Evolutionary conservation across 2,888 invertebrate genomes (phyloP).

Genomic region (Luperina testacea): DNA sequence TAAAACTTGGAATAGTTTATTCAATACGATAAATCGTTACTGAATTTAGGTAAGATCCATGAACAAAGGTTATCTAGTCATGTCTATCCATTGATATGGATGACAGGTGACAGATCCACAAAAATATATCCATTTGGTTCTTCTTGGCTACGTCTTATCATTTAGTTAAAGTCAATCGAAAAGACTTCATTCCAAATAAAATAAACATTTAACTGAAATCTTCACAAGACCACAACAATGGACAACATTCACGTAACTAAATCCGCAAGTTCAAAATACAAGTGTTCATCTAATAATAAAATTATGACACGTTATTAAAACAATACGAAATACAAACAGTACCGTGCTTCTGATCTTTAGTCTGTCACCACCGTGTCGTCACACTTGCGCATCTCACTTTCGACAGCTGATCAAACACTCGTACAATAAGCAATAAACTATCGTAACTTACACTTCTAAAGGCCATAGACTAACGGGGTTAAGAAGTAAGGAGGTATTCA

Average conservation of each 20-base stretch:
- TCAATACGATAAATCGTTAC: background rate
- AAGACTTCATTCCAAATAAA: background rate
- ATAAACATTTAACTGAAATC: background rate
- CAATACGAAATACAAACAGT: conserved; percentile 52
- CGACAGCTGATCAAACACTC: conserved; percentile 74
- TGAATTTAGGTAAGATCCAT: background rate
- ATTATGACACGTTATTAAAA: conserved; percentile 40
- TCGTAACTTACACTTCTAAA: conserved; percentile 43
- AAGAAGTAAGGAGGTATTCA: conserved; percentile 1
- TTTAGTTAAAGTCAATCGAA: background rate
- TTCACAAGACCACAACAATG: background rate
- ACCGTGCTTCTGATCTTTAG: conserved; percentile 56
- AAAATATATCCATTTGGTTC: background rate
- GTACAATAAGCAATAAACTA: conserved; percentile 63
- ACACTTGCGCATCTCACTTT: conserved; percentile 65
- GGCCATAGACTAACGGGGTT: conserved; percentile 28
- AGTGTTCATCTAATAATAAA: conserved; percentile 33
- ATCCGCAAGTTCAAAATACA: conserved; percentile 16
- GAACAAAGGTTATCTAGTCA: background rate
- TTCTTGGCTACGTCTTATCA: too few relatives aligned
- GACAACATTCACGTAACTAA: background rate
- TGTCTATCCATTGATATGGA: background rate
- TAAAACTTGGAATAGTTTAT: background rate
- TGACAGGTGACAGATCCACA: background rate
- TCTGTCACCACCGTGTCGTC: conserved; percentile 58